Evolutionary conservation across 2,797 vertebrate species (phyloP).

Genomic region (Pantherophis alleghaniensis): DNA sequence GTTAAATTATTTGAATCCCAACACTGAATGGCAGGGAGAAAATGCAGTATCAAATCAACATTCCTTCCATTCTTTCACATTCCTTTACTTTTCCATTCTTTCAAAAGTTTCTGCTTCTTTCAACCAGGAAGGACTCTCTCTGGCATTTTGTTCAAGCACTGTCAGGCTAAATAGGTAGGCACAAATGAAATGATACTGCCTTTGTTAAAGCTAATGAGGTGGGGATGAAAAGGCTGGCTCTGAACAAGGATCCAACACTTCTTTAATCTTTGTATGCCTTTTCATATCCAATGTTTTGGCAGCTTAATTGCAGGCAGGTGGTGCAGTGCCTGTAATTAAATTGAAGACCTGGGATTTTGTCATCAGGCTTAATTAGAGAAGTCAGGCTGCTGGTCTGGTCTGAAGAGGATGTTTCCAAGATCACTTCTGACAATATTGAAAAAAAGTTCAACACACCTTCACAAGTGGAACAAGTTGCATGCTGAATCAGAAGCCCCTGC

Average conservation of each 20-base stretch:
- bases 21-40: background rate
- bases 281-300: slow-evolving; percentile 69
- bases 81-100: background rate
- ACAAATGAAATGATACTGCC: slow-evolving; percentile 54
- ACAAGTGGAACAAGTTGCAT: background rate
- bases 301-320: slow-evolving; percentile 69
- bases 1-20: too few species aligned
- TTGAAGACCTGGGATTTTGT: slow-evolving; percentile 62
- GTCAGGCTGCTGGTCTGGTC: slow-evolving; percentile 39
- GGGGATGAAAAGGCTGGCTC: slow-evolving; percentile 48
- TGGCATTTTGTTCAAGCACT: slow-evolving; percentile 29
- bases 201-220: slow-evolving; percentile 57
- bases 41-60: background rate
- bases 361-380: slow-evolving; percentile 61
- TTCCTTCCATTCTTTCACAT: background rate
- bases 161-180: slow-evolving; percentile 51
- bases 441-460: slow-evolving; percentile 5
- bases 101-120: background rate
- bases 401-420: slow-evolving; percentile 46
- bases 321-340: slow-evolving; percentile 58
- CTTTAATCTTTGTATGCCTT: slow-evolving; percentile 41
- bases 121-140: slow-evolving; percentile 8
- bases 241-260: slow-evolving; percentile 12
- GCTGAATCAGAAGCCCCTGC: background rate
- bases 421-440: slow-evolving; percentile 36